Conservation (phyloP, 2,797 vertebrate species). For the Echiichthys vipera region DNA sequence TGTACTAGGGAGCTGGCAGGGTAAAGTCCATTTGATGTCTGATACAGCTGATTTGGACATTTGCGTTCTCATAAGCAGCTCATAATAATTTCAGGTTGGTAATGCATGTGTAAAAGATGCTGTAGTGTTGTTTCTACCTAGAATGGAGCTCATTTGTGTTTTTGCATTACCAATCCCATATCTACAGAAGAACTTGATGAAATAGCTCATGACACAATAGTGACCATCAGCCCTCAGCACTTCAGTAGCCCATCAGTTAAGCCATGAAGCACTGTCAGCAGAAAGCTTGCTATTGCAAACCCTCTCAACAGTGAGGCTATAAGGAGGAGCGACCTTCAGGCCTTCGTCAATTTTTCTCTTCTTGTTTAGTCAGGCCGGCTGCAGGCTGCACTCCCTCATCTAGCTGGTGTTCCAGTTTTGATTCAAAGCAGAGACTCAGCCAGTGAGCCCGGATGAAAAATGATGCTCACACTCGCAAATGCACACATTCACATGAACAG, state of each 20-base stretch:
- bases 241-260: constrained; percentile 50
- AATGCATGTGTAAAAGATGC: too few species aligned
- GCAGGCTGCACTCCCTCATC: constrained; percentile 71
- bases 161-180: neutral
- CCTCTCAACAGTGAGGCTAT: constrained; percentile 42
- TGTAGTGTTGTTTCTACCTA: neutral
- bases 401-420: constrained; percentile 68
- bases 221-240: constrained; percentile 19
- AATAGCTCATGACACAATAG: constrained; percentile 24
- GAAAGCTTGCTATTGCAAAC: constrained; percentile 38
- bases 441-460: constrained; percentile 78
- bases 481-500: constrained; percentile 59
- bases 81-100: too few species aligned
- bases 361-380: constrained; percentile 76
- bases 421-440: constrained; percentile 74
- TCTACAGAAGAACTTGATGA: constrained; percentile 20
- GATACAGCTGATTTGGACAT: too few species aligned
- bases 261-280: constrained; percentile 33
- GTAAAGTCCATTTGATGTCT: too few species aligned
- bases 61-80: too few species aligned
- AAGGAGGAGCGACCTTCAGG: constrained; percentile 49
- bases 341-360: constrained; percentile 72
- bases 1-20: too few species aligned
- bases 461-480: constrained; percentile 73
- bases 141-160: neutral